Conservation (phyloP, 2,113 vertebrate species). For the Perca schrenkii region DNA sequence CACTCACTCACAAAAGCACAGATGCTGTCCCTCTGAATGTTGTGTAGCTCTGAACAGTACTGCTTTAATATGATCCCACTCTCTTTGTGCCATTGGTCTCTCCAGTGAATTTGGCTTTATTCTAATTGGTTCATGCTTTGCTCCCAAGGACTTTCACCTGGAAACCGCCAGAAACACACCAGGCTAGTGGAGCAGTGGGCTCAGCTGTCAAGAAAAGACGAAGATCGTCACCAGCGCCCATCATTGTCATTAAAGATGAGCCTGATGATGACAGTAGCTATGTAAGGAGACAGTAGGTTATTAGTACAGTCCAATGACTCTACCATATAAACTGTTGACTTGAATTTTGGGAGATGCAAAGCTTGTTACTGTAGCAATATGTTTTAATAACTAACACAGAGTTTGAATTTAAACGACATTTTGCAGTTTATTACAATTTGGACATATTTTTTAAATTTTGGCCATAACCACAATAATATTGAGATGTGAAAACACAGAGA, state of each 20-base stretch:
- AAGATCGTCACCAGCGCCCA: constrained; percentile 73
- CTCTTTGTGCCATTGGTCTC: not conserved
- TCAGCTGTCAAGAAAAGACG: constrained; percentile 72
- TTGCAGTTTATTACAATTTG: not conserved
- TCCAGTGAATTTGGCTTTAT: constrained; percentile 10
- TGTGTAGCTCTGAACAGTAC: not conserved
- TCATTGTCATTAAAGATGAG: constrained; percentile 82
- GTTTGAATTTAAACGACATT: not conserved
- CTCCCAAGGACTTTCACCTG: constrained; percentile 65
- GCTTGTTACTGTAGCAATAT: not conserved
- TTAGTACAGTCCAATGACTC: constrained; percentile 5
- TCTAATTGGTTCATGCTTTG: constrained; percentile 26
- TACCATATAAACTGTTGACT: not conserved
- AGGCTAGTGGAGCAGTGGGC: constrained; percentile 32
- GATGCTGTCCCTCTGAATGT: no score
- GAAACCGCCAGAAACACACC: constrained; percentile 72
- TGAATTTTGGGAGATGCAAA: not conserved
- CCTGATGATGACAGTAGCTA: constrained; percentile 77
- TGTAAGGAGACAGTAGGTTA: constrained; percentile 60
- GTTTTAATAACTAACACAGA: no score
- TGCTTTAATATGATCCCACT: not conserved
- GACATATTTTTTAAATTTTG: not conserved
- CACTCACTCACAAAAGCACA: not conserved
- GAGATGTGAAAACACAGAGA: not conserved
- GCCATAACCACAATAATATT: not conserved